These are phyloP conservation scores for Limosa lapponica DNA, from an alignment of 2,797 vertebrate species.

Conservation along the genomic window DNA sequence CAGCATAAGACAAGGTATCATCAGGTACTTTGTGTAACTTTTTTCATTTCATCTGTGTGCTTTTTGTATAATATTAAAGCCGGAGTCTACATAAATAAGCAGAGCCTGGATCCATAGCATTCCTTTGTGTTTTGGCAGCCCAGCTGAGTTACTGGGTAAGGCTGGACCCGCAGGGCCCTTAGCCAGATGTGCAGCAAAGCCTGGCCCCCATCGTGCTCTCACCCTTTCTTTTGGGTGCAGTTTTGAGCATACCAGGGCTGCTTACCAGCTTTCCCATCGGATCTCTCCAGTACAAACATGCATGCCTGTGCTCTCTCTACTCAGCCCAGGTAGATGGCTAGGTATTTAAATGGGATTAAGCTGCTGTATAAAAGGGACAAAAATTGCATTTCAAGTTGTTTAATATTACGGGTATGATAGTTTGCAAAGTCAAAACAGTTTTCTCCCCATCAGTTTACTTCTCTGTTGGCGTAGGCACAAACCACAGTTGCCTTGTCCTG, in stretches of 20 bases:
- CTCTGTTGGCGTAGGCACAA: neutral
- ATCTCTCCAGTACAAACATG: rapidly evolving
- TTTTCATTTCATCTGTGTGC: neutral
- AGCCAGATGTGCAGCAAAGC: neutral
- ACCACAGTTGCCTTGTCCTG: neutral
- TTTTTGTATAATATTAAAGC: neutral
- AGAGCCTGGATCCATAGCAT: neutral
- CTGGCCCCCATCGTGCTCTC: rapidly evolving
- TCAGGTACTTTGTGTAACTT: neutral
- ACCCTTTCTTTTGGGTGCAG: neutral
- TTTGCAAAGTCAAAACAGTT: neutral
- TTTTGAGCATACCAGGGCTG: neutral
- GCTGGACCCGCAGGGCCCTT: neutral
- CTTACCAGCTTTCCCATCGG: neutral
- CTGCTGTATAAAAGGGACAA: neutral
- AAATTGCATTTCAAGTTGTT: neutral
- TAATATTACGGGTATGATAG: neutral
- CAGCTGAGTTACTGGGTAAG: neutral
- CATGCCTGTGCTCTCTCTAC: neutral
- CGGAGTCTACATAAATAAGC: neutral
- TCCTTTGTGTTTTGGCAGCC: neutral
- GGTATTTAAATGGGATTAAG: neutral
- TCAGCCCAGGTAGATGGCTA: neutral
- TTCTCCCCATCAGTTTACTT: neutral
- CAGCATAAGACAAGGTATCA: neutral